Conservation (phyloP, 2,888 invertebrate genomes). For the Drosophila macrothrix region DNA sequence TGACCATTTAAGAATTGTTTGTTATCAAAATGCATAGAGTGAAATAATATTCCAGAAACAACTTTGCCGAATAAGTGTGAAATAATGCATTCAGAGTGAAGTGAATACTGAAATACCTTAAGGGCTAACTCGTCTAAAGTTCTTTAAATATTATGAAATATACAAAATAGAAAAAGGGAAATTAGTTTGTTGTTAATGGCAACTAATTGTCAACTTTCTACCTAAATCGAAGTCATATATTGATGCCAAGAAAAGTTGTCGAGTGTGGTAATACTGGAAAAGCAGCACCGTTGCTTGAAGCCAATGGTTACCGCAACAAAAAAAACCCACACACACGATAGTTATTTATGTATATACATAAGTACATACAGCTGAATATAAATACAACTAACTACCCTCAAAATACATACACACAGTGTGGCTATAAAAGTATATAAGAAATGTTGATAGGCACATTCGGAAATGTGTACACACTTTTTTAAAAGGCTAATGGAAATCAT, state of each 20-base stretch:
- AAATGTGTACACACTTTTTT: constrained; percentile 16
- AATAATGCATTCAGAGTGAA: neutral
- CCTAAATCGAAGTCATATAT: constrained; percentile 14
- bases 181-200: neutral
- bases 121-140: neutral
- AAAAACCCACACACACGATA: constrained; percentile 35
- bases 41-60: neutral
- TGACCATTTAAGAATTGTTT: no score
- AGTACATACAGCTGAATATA: neutral
- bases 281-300: constrained; percentile 26
- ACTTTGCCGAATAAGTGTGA: neutral
- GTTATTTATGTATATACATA: neutral
- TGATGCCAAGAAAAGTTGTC: neutral
- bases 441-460: neutral
- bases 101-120: neutral
- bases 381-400: constrained; percentile 36
- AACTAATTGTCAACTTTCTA: constrained; percentile 30
- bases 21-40: neutral
- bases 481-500: neutral
- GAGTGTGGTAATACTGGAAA: constrained; percentile 28
- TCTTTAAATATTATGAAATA: neutral
- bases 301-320: constrained; percentile 38
- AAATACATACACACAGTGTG: neutral
- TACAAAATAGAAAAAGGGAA: neutral
- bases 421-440: neutral